These are phyloP conservation scores for Eclectus roratus DNA, from an alignment of 2,113 vertebrate genomes.

Conservation along the genomic window DNA sequence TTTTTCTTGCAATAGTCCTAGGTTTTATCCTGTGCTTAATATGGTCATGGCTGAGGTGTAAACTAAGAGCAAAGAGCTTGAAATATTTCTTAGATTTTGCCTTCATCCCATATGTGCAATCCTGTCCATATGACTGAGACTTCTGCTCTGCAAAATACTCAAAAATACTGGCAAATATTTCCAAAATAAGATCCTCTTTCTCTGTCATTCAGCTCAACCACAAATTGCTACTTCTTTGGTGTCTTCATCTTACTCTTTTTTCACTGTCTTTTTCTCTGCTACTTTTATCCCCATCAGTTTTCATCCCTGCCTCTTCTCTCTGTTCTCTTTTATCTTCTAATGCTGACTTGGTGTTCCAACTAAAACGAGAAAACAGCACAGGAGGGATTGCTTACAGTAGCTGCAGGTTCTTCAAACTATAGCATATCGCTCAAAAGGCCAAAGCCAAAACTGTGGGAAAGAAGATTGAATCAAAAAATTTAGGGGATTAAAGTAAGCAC, in stretches of 20 bases:
- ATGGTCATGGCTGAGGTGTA: background rate
- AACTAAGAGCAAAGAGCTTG: background rate
- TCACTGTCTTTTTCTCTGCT: background rate
- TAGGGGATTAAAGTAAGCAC: background rate
- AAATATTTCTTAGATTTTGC: background rate
- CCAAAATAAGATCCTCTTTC: background rate
- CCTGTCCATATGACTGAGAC: background rate
- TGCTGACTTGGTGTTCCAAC: background rate
- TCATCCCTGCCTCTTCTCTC: background rate
- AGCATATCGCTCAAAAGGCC: background rate
- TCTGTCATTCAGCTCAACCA: background rate
- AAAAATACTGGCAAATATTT: background rate
- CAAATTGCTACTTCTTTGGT: background rate
- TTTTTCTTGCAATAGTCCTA: background rate
- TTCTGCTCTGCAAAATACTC: background rate
- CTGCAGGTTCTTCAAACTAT: background rate
- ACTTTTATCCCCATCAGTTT: background rate
- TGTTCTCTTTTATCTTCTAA: background rate
- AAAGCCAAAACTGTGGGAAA: background rate
- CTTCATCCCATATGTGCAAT: background rate
- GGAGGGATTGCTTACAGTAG: background rate
- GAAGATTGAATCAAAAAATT: background rate
- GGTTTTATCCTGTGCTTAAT: background rate
- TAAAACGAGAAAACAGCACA: background rate
- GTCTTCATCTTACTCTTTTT: background rate